Base-by-base conservation (phyloP, 2,888 invertebrate genomes). In the Carpatolechia fugitivella region DNA sequence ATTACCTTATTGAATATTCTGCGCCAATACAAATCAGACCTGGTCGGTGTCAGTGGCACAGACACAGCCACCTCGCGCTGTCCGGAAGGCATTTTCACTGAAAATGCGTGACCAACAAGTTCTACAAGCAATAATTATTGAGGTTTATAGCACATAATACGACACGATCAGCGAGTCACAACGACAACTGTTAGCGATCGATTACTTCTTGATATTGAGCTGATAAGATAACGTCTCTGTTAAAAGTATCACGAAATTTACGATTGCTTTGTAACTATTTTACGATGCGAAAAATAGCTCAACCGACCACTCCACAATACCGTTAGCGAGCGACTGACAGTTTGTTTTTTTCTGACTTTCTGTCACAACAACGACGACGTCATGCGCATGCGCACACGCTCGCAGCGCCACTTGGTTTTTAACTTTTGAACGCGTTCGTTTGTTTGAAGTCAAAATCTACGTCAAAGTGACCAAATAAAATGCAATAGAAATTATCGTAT, bases 1-100 rank as follows among this genome's bases (percentile, higher is more conserved):
- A 31, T 47, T 81, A 91, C 91, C 84, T 90, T 91, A 62, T 86
- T 82, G 65, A 91, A 91, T 64, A 91, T 82, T 66, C 83, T 75
- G 55, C 85, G 76, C 91, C 91, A 91, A 65, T 91, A 91, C 53
- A 85, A 74, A 73, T 90, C 88, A 10, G 85, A 83, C 65, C 86
- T 77, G 11, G 86, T 84, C 41, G 85, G 87, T 55, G 85, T 84
- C 60, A 90, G 69, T 55, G 89, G 90, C 69, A 90, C 77, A 40
- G 87, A 82, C 55, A 89, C 83, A 38, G 77, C 74, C 3, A 82
- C 77, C 64, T 89, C 90, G 59, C 82, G 72, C 56, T 77, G 82
- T 61, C 73, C 73, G 50, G 79, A 74, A 60, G 82, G 74, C 89
- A 90, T 90, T 80, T 81, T 76, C 66, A 76, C 73, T 61, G 64